Base-by-base conservation (phyloP, 23 tunicate genomes). In the Ciona savignyi region DNA sequence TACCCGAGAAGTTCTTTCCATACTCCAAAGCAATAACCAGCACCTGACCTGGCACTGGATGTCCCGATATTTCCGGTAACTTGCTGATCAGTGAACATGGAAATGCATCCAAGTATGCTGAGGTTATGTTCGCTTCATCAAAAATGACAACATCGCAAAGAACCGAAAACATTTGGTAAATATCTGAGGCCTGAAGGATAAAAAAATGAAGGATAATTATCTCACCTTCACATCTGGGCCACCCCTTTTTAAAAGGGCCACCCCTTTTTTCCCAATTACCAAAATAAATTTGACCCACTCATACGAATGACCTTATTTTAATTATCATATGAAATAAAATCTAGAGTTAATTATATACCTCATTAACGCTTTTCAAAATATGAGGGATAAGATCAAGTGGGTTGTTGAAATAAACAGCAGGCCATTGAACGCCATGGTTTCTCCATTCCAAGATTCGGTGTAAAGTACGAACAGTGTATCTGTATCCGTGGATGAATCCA, bases 121-220 rank as follows among this genome's bases (percentile, higher is more conserved):
- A 84, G 56, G 32, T 66, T 2, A 85, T 90, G 27, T 72, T 56
- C 64, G 83, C 85, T 34, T 76, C 80, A 56, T 78, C 69, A 74
- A 76, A 90, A 34, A 83, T 74, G 25, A 90, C 78, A 0, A 83
- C 85, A 21, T 90, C 97, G 60, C 97, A 90, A 1, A 90, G 78
- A 22, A 90, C 85, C 1, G 81, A 64, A 71, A 90, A 90, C 97
- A 90, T 90, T 51, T 90, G 97, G 35, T 83, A 90, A 33, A 90
- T 90, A 34, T 84, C 97, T 4, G 97, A 90, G 2, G 78, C 97
- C 89, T 83, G 56, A 6, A 15, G 9, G 56, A 42, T 42, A 15
- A 42, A 42, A 42, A 6, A 42, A 42, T 42, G 56, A n/a, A n/a
- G n/a, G n/a, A n/a, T n/a, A n/a, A n/a, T n/a, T n/a, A n/a, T n/a